Conservation (phyloP, 2,113 vertebrate species). For the Coturnix japonica region DNA sequence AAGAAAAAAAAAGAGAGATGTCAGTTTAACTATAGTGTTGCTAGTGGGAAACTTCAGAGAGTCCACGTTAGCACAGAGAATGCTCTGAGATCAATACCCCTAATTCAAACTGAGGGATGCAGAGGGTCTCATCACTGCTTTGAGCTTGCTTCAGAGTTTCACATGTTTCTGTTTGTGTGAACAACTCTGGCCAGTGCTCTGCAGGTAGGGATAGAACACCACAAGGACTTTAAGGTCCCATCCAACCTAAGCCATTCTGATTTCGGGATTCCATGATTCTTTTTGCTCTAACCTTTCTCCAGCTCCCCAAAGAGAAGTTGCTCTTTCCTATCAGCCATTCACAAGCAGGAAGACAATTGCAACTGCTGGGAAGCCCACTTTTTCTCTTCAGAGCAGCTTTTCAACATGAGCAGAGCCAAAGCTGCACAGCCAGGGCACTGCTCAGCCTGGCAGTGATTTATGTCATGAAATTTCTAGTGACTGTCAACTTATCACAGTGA, state of each 20-base stretch:
- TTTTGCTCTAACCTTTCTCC: not conserved
- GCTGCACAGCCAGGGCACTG: rapidly evolving
- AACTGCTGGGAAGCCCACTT: not conserved
- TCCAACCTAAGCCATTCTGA: no score
- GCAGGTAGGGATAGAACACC: not conserved
- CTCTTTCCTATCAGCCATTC: not conserved
- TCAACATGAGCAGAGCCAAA: not conserved
- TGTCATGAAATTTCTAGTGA: not conserved
- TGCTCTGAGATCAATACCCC: not conserved
- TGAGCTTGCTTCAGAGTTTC: not conserved
- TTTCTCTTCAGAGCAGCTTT: not conserved
- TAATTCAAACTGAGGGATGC: not conserved
- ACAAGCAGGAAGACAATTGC: not conserved
- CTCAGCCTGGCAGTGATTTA: rapidly evolving
- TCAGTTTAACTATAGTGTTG: not conserved
- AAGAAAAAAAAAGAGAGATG: not conserved
- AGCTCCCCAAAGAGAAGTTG: not conserved
- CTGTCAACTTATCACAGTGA: not conserved
- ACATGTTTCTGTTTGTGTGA: not conserved
- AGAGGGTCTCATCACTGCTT: not conserved
- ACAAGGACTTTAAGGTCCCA: no score
- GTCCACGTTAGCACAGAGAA: not conserved
- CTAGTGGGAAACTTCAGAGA: not conserved
- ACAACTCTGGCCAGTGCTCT: not conserved
- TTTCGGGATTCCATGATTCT: no score